Evolutionary conservation across 2,888 invertebrate genomes (phyloP).

Genomic region (Dolomedes plantarius): DNA sequence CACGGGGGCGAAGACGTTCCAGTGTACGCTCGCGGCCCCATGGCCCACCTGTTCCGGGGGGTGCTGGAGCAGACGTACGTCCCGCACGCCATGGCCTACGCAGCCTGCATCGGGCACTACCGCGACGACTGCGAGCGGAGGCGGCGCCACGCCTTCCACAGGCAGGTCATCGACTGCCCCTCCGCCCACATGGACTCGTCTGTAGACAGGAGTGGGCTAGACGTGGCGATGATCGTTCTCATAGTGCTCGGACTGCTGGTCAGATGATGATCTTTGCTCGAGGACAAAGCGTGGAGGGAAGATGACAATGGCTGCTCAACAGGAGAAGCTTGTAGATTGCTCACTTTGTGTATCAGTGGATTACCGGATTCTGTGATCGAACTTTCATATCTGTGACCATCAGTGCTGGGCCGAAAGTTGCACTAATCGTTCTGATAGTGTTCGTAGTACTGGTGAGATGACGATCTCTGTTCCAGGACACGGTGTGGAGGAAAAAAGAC

Average conservation of each 20-base stretch:
- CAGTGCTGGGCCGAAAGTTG: not conserved
- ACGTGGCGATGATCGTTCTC: not conserved
- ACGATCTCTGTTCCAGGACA: not conserved
- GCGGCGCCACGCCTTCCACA: conserved; percentile 47
- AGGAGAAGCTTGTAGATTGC: not conserved
- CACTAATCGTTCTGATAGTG: too few relatives aligned
- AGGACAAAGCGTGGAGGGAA: not conserved
- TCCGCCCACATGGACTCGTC: conserved; percentile 22
- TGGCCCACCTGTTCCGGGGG: conserved; percentile 87
- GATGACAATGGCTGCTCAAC: not conserved
- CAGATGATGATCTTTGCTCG: not conserved
- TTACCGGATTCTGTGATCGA: conserved; percentile 5
- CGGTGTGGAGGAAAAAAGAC: not conserved
- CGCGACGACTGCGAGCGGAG: conserved; percentile 62
- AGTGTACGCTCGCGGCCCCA: conserved; percentile 88
- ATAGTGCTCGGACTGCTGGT: not conserved
- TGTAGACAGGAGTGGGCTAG: not conserved
- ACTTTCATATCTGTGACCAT: conserved; percentile 6
- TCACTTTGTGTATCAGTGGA: not conserved
- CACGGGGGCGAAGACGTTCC: conserved; percentile 91
- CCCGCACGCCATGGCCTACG: conserved; percentile 89
- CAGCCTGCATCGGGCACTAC: conserved; percentile 82
- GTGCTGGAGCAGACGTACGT: conserved; percentile 90
- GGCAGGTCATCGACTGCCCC: conserved; percentile 58
- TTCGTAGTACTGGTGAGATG: not conserved